These are phyloP conservation scores for Tigriopus japonicus DNA, from an alignment of 1,140 invertebrate species.

Conservation along the genomic window DNA sequence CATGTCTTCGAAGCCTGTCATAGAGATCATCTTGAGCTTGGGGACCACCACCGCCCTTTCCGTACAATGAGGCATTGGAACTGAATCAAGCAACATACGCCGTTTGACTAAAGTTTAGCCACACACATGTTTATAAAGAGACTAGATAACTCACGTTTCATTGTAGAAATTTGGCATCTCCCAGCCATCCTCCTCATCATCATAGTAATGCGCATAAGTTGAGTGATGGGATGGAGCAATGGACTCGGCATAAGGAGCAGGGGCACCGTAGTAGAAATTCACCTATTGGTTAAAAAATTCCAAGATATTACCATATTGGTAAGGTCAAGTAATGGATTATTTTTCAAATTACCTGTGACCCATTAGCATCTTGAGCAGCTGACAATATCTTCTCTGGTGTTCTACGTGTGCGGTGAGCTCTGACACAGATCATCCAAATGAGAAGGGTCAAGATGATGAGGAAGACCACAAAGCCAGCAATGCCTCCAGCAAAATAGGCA, in stretches of 20 bases:
- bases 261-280: conserved; percentile 86
- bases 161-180: conserved; percentile 95
- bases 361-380: not conserved
- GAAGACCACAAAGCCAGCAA: conserved; percentile 71
- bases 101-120: not conserved
- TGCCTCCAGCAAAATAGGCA: conserved; percentile 79
- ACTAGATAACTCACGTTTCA: conserved; percentile 51
- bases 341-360: not conserved
- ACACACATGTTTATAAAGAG: not conserved
- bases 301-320: not conserved
- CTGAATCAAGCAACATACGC: not conserved
- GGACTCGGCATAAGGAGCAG: conserved; percentile 74
- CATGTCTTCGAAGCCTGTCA: conserved; percentile 81
- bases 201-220: conserved; percentile 85
- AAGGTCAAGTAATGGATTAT: not conserved
- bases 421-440: conserved; percentile 92
- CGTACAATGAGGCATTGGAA: conserved; percentile 80
- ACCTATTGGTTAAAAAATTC: conserved; percentile 46
- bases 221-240: conserved; percentile 86
- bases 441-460: conserved; percentile 76
- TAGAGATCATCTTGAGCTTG: conserved; percentile 76
- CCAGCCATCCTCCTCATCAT: conserved; percentile 86
- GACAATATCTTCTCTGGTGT: not conserved
- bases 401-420: conserved; percentile 22
- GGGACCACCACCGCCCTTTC: conserved; percentile 33